Conservation (phyloP, 2,113 vertebrate genomes). For the Melospiza melodia region DNA sequence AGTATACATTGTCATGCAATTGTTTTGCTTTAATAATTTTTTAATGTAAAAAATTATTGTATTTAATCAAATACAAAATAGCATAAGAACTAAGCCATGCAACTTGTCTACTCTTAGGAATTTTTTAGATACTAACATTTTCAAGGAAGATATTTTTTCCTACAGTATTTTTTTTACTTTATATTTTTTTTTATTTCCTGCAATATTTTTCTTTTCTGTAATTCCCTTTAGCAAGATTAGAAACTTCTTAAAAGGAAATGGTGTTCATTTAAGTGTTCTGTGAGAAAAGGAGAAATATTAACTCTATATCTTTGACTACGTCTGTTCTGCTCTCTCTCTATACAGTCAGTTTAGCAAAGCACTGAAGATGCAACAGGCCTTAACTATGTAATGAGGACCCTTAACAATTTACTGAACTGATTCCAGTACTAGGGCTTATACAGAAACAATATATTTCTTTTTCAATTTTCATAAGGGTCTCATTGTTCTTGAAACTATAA, state of each 20-base stretch:
- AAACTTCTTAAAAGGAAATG: neutral
- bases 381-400: neutral
- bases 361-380: neutral
- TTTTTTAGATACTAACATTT: neutral
- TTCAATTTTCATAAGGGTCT: neutral
- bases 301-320: neutral
- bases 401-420: neutral
- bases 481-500: neutral
- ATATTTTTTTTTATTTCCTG: neutral
- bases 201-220: neutral
- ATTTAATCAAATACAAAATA: neutral
- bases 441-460: neutral
- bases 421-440: neutral
- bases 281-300: neutral
- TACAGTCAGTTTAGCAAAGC: neutral
- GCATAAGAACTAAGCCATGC: neutral
- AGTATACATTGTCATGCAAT: neutral
- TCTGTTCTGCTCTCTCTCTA: neutral
- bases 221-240: neutral
- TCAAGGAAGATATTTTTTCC: neutral
- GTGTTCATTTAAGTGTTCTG: neutral
- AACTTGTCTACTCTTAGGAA: neutral
- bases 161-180: neutral
- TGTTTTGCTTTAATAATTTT: neutral
- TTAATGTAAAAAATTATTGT: neutral